Conservation (phyloP, 2,113 vertebrate species). For the Drymodes brunneopygia region DNA sequence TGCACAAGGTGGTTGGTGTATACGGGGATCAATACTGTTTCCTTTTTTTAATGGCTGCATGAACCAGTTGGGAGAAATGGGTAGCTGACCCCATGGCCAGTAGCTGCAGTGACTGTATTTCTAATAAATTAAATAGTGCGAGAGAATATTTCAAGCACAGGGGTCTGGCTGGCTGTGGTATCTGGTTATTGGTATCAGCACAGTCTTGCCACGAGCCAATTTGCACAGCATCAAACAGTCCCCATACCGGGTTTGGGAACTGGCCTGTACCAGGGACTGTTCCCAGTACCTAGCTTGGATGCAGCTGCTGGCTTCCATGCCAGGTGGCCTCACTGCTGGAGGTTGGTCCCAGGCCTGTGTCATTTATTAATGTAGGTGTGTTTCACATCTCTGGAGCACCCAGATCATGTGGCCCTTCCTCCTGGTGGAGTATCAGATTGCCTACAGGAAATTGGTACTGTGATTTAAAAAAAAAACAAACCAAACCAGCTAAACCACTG, state of each 20-base stretch:
- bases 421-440: background rate
- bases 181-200: background rate
- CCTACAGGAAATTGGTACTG: background rate
- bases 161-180: background rate
- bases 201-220: background rate
- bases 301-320: background rate
- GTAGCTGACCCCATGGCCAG: background rate
- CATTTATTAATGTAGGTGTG: background rate
- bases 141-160: background rate
- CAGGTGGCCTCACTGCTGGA: background rate
- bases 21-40: background rate
- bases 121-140: background rate
- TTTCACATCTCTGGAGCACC: background rate
- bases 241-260: background rate
- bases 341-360: background rate
- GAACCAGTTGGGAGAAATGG: background rate
- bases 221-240: background rate
- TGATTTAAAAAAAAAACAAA: background rate
- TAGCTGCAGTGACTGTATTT: background rate
- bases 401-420: background rate
- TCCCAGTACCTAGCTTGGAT: background rate
- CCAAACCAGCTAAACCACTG: background rate
- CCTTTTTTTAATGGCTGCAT: background rate
- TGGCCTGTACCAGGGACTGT: background rate
- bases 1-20: background rate